Conservation (phyloP, 2,888 invertebrate genomes). For the Isotomurus palustris region DNA sequence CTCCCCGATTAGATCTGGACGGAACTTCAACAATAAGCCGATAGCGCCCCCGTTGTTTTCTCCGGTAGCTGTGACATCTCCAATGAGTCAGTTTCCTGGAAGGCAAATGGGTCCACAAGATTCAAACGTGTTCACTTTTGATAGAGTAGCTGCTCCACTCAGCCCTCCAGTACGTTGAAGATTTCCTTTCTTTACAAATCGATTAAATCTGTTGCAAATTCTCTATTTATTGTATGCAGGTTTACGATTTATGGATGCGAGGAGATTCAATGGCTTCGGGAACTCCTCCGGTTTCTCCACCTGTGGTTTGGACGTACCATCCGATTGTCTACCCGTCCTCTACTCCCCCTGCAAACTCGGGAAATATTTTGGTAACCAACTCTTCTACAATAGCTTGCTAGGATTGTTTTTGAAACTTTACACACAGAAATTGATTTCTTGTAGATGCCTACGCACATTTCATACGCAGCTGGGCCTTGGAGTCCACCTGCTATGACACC, state of each 20-base stretch:
- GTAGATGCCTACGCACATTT: constrained; percentile 11
- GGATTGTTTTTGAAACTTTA: background rate
- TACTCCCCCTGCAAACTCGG: constrained; percentile 23
- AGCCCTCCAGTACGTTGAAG: constrained; percentile 26
- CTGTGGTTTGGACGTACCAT: constrained; percentile 42
- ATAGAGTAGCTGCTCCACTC: constrained; percentile 11
- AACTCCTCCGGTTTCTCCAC: constrained; percentile 38
- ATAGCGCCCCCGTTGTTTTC: constrained; percentile 26
- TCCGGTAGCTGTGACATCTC: constrained; percentile 15
- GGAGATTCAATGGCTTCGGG: constrained; percentile 24
- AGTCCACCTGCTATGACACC: constrained; percentile 33
- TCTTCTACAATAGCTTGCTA: background rate
- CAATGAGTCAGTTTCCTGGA: background rate
- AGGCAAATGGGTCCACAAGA: too few species aligned
- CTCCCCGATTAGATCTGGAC: constrained; percentile 15
- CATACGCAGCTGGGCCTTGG: constrained; percentile 25
- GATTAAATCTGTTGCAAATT: too few species aligned
- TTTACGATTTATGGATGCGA: constrained; percentile 39
- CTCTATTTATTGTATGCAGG: constrained; percentile 8
- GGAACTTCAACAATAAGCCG: too few species aligned
- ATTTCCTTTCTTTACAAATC: background rate
- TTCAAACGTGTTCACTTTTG: constrained; percentile 18
- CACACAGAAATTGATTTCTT: background rate
- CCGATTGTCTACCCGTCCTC: constrained; percentile 38
- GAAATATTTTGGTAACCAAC: constrained; percentile 29